A percentile compares a stretch with the other conserved stretches of the same genome.
Conservation (phyloP, 2,888 invertebrate genomes). For the Lypha dubia region DNA sequence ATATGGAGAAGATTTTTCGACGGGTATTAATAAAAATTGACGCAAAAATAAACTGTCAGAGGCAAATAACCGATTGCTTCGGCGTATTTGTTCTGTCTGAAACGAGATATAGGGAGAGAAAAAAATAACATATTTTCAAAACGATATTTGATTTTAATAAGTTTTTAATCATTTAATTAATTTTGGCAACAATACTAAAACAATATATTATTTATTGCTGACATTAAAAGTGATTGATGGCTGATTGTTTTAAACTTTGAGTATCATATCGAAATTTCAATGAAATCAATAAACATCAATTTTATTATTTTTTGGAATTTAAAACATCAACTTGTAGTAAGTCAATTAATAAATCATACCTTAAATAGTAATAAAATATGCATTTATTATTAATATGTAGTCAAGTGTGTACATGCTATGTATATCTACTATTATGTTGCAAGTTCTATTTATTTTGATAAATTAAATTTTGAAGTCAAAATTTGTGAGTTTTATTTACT, state of each 20-base stretch:
- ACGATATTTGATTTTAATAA: conserved; percentile 11
- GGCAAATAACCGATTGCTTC: conserved; percentile 95
- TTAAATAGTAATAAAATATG: conserved; percentile 36
- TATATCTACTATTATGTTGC: neutral
- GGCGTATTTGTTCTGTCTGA: conserved; percentile 96
- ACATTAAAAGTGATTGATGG: conserved; percentile 43
- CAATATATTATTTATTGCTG: conserved; percentile 27
- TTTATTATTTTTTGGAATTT: conserved; percentile 26
- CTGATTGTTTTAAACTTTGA: conserved; percentile 29
- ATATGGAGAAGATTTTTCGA: conserved; percentile 87
- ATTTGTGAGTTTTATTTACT: too few species aligned
- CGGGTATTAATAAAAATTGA: conserved; percentile 93
- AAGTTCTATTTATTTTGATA: conserved; percentile 4
- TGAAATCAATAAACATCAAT: conserved; percentile 17
- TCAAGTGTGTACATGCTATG: neutral
- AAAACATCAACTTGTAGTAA: conserved; percentile 7
- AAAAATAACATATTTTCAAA: neutral
- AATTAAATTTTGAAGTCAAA: neutral
- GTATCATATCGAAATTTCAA: conserved; percentile 16
- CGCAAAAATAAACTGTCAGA: conserved; percentile 96
- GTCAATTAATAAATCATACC: conserved; percentile 47
- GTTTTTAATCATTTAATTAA: conserved; percentile 50
- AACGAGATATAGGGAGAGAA: conserved; percentile 74
- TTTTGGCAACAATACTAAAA: neutral
- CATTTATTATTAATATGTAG: neutral